Conservation (phyloP, 2,113 vertebrate species). For the Pavo muticus region DNA sequence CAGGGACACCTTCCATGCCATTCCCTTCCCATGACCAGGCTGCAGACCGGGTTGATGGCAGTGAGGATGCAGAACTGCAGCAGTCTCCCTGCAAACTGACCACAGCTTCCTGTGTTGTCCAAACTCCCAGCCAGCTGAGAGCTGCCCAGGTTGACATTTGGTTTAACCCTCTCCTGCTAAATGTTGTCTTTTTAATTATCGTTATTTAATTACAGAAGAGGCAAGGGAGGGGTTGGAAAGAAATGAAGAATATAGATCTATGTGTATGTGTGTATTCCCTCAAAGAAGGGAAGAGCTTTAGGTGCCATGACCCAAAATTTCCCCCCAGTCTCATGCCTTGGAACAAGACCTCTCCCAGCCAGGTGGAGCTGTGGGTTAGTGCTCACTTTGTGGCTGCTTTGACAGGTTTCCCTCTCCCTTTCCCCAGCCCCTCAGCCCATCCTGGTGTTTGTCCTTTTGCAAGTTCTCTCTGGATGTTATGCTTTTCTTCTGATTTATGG, state of each 20-base stretch:
- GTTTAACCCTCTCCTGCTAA: not conserved
- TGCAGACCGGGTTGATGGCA: not conserved
- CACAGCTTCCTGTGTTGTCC: not conserved
- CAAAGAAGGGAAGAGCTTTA: not conserved
- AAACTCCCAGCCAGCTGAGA: not conserved
- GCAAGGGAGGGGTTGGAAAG: not conserved
- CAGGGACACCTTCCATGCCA: not conserved
- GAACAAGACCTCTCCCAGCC: not conserved
- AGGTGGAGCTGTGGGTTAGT: not conserved
- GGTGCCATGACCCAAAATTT: not conserved
- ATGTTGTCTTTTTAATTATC: not conserved
- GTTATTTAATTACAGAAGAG: not conserved
- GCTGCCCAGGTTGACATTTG: not conserved
- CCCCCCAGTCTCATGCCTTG: not conserved
- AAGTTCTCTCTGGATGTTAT: slow-evolving; percentile 3
- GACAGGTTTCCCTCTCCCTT: not conserved
- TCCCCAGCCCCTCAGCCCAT: not conserved
- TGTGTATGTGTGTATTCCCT: not conserved
- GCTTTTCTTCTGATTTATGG: slow-evolving; percentile 45
- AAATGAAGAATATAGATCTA: not conserved
- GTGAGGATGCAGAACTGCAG: not conserved
- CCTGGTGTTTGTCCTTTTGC: not conserved
- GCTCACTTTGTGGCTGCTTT: not conserved
- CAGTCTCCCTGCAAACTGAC: not conserved
- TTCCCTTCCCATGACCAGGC: not conserved